Conservation (phyloP, 2,113 vertebrate genomes). For the Microcebus tavaratra region DNA sequence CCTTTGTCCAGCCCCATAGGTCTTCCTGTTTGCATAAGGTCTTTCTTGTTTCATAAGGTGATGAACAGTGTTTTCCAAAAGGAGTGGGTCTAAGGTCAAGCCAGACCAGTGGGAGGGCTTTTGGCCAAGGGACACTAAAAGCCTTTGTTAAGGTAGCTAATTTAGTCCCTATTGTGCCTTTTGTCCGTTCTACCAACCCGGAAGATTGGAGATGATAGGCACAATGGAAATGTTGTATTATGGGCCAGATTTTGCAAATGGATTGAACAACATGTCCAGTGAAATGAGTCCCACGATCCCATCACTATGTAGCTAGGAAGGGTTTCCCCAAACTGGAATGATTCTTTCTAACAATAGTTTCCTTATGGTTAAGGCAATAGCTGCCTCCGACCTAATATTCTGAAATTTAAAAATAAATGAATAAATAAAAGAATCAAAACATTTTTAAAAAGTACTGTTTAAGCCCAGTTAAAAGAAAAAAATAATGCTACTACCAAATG, state of each 20-base stretch:
- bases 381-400: too few relatives aligned
- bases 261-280: too few relatives aligned
- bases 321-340: too few relatives aligned
- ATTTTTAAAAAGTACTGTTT: too few relatives aligned
- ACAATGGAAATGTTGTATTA: neutral
- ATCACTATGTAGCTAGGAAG: too few relatives aligned
- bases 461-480: neutral
- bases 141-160: neutral
- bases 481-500: too few relatives aligned
- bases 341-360: neutral
- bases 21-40: neutral
- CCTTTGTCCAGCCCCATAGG: neutral
- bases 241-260: too few relatives aligned
- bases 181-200: neutral
- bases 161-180: neutral
- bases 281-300: too few relatives aligned
- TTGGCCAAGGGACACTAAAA: neutral
- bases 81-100: neutral
- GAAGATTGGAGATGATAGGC: neutral
- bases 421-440: too few relatives aligned
- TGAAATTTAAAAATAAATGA: too few relatives aligned
- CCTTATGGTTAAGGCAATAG: neutral
- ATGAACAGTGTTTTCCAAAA: neutral
- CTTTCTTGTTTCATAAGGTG: neutral
- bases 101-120: neutral